Percentiles rank a stretch among this genome's conserved stretches.
phyloP scores from a whole-genome alignment of 2,888 invertebrate genomes.

The Stenotaenia linearis region DNA sequence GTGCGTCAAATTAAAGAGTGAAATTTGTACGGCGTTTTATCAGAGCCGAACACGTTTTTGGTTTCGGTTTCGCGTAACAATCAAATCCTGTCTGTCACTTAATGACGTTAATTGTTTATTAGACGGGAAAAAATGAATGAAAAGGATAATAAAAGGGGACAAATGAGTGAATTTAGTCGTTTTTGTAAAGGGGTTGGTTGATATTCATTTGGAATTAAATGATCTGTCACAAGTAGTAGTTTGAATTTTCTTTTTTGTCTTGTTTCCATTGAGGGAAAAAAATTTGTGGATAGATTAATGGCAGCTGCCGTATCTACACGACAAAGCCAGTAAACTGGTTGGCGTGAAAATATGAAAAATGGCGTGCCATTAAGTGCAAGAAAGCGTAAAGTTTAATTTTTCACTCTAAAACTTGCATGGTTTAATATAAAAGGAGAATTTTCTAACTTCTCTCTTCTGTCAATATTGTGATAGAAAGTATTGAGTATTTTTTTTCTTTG shows the following conservation, averaged over 20 bases:
- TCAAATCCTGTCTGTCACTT: background rate
- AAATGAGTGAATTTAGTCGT: background rate
- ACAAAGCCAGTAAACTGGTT: constrained; percentile 11
- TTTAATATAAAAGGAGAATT: background rate
- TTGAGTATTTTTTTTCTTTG: background rate
- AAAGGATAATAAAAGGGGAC: background rate
- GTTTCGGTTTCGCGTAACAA: background rate
- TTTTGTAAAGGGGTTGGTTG: background rate
- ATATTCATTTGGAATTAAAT: constrained; percentile 6
- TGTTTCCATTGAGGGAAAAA: background rate
- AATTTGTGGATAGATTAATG: background rate
- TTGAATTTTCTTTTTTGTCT: background rate
- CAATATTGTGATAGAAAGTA: background rate
- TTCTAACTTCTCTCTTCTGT: background rate
- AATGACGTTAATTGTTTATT: background rate
- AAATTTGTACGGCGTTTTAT: background rate
- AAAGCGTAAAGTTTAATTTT: constrained; percentile 11
- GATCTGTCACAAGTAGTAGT: background rate
- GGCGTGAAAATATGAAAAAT: constrained; percentile 19
- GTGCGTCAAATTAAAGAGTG: constrained; percentile 1
- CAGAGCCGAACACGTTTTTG: background rate
- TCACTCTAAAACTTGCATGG: background rate
- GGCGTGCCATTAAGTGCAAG: constrained; percentile 9
- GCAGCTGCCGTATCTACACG: constrained; percentile 12
- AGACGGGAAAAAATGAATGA: background rate